A percentile compares a stretch with the other conserved stretches of the same genome.
Conservation (phyloP, 2,797 vertebrate genomes). For the Neosalanx taihuensis region DNA sequence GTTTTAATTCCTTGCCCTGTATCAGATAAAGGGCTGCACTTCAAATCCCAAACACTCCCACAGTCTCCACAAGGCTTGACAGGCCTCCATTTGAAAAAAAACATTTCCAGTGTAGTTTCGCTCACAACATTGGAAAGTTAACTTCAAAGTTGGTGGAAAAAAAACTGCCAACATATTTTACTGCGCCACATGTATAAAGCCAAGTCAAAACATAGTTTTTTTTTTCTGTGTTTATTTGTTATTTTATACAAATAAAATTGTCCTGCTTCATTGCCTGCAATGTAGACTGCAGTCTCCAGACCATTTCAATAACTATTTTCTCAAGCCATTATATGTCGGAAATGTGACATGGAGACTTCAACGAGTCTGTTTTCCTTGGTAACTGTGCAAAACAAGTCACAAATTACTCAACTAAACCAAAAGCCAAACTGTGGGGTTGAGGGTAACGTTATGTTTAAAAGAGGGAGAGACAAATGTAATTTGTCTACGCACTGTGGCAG, state of each 20-base stretch:
- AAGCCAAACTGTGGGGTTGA: slow-evolving; percentile 11
- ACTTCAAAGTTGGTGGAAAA: slow-evolving; percentile 10
- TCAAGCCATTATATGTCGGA: slow-evolving; percentile 17
- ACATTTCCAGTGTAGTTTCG: background rate
- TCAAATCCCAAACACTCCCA: slow-evolving; percentile 46
- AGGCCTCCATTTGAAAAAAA: slow-evolving; percentile 41
- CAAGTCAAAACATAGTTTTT: slow-evolving; percentile 34
- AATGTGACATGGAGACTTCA: slow-evolving; percentile 10
- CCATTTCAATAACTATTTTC: slow-evolving; percentile 50
- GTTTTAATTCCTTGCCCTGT: slow-evolving; percentile 66
- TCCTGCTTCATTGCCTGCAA: slow-evolving; percentile 44
- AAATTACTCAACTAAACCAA: slow-evolving; percentile 19
- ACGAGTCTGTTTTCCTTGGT: slow-evolving; percentile 15
- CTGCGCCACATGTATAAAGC: slow-evolving; percentile 20
- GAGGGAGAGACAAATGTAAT: too few species aligned
- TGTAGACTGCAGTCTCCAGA: slow-evolving; percentile 29
- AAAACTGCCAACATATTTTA: background rate
- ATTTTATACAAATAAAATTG: background rate
- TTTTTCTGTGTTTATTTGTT: slow-evolving; percentile 1
- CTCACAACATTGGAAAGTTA: slow-evolving; percentile 19
- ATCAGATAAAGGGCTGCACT: slow-evolving; percentile 70
- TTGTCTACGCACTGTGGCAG: slow-evolving; percentile 13
- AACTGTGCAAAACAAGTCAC: slow-evolving; percentile 9
- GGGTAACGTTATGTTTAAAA: background rate
- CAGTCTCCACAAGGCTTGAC: slow-evolving; percentile 35